Evolutionary conservation across 1,140 invertebrate species (phyloP), one percentile per base, ranked within the genome.

Genomic region (Onthophagus taurus): DNA sequence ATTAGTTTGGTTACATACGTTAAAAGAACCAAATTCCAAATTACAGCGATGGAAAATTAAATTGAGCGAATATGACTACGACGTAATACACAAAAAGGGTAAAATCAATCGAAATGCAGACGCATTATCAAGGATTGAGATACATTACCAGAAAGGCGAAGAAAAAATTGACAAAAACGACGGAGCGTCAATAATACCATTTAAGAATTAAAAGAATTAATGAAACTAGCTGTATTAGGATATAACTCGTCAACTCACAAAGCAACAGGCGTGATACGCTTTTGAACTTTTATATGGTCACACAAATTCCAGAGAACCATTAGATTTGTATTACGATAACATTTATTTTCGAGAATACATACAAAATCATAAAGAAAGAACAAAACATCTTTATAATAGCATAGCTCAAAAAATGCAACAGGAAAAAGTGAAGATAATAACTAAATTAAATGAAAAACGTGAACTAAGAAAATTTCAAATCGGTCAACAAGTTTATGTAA

Each of bases 1-100:
- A 1, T 51, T 76, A 16, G 47, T 49, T 21, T 75, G 67, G 65
- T 49, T 77, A 13, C 58, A 61, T 19, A 59, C 58, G 6, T 51
- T 64, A 0, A 72, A 68, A 52, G 63, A 71, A 31, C 58, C 57
- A 0, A 49, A 44, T n/a, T 51, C 51, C 11, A 45, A 49, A 38
- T 44, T 65, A 2, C 30, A 52, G 2, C 19, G 58, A 29, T 65
- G 60, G 59, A 36, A 50, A 41, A 41, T 64, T 1, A 53, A 54
- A 47, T 31, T 66, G 17, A 45, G 45, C 21, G 57, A 66, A 48
- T 64, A 57, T 44, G 49, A 64, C 6, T 65, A 58, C 39, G 45
- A 57, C 17, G 53, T 64, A 19, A 23, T 44, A 17, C 52, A 64
- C 45, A 55, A 44, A 36, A 43, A 43, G 19, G 41, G 30, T n/a